Base-by-base conservation (phyloP, 2,113 vertebrate species). In the Ammodytes marinus region DNA sequence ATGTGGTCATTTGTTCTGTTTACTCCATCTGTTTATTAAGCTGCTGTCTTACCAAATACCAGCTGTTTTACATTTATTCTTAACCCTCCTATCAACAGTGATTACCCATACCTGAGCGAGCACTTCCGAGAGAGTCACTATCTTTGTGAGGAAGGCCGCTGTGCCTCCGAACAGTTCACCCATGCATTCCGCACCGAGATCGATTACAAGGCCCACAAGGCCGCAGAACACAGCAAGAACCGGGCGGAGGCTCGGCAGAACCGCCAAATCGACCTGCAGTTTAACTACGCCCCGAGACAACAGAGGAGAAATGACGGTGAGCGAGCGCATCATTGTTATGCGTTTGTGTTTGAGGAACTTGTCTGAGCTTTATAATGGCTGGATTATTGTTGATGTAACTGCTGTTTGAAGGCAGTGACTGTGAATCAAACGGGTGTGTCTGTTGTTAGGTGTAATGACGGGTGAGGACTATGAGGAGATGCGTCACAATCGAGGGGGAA, bases 51-150 rank as follows among this genome's bases (percentile, higher is more conserved):
- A 27, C 27, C 27, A 27, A 27, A 27, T 27, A 27, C 27, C 35
- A 64, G 4, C 40, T 27, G 46, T 68, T 49, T 5, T 11, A 3
- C 3, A 39, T 17, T 39, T 6, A 3, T 46, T 63, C 68, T 11
- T 40, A 57, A 68, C 42, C 0, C 4, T 77, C 46, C 50, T 52
- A 1, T 66, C 15, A 7, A 49, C 91, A 99, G 98, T 0, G 97
- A 99, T 85, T 99, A 99, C 9, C 93, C 90, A 0, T 98, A 97
- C 89, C 95, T 99, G 59, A 97, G 97, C 0, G 97, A 99, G 64
- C 98, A 99, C 93, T 99, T 99, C 94, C 95, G 96, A 0, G 97
- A 98, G 73, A 96, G 97, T 86, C 98, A 99, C 89, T 99, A 97
- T 79, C 95, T 99, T 43, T 99, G 98, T 0, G 97, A 99, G 89